phyloP scores from a whole-genome alignment of 2,888 invertebrate genomes.

The Autographa pulchrina region DNA sequence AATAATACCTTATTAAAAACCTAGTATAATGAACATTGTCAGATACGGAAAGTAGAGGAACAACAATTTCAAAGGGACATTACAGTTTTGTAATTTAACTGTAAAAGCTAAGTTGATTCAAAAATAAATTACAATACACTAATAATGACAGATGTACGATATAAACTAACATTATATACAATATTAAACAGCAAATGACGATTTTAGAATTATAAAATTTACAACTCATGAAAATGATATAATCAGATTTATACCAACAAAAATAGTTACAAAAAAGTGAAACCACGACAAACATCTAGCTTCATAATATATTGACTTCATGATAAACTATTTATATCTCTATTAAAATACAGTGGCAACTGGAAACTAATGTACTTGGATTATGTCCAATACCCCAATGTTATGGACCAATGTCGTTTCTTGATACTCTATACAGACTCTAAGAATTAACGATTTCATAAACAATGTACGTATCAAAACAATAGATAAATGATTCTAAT shows the following conservation, averaged over 20 bases:
- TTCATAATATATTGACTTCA: slow-evolving; percentile 43
- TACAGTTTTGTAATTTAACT: too few species aligned
- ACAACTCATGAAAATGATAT: neutral
- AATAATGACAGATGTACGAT: too few species aligned
- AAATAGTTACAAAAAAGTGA: slow-evolving; percentile 37
- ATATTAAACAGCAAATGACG: too few species aligned
- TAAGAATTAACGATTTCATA: slow-evolving; percentile 16
- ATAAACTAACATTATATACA: too few species aligned
- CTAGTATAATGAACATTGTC: too few species aligned
- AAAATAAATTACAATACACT: too few species aligned
- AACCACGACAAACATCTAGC: slow-evolving; percentile 36
- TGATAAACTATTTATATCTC: slow-evolving; percentile 57
- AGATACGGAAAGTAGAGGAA: too few species aligned
- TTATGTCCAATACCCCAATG: slow-evolving; percentile 57
- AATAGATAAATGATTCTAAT: slow-evolving; percentile 2
- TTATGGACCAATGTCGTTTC: slow-evolving; percentile 55
- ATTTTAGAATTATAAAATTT: too few species aligned
- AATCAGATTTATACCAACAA: slow-evolving; percentile 11
- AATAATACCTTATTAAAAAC: too few species aligned
- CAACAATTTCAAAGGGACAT: too few species aligned
- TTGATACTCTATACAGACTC: slow-evolving; percentile 10
- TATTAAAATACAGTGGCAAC: slow-evolving; percentile 56
- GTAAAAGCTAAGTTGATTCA: too few species aligned
- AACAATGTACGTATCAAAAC: slow-evolving; percentile 3
- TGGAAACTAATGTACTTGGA: slow-evolving; percentile 63